phyloP scores from a whole-genome alignment of 1,140 invertebrate species.

The Hypothenemus hampei region DNA sequence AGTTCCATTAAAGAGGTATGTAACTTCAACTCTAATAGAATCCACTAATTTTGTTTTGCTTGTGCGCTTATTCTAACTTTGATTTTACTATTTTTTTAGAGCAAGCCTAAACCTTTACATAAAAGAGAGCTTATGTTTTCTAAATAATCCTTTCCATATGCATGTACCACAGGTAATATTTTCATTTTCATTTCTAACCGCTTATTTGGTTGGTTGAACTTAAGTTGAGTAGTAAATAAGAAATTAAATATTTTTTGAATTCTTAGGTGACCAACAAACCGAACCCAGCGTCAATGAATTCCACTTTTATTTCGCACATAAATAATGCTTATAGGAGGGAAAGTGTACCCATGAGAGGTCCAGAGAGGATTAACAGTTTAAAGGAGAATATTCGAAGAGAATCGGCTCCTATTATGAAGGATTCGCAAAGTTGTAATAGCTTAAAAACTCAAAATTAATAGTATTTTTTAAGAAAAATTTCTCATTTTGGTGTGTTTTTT shows the following conservation, averaged over 20 bases:
- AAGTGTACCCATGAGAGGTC: constrained; percentile 37
- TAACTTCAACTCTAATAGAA: too few species aligned
- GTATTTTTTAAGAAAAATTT: background rate
- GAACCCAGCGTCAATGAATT: constrained; percentile 27
- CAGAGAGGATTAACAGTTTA: constrained; percentile 16
- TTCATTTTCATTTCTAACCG: background rate
- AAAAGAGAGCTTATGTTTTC: background rate
- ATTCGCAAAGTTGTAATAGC: constrained; percentile 44
- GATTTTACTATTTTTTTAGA: background rate
- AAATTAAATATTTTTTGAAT: background rate
- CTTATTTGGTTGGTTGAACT: too few species aligned
- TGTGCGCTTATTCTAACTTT: background rate
- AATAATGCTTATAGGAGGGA: constrained; percentile 38
- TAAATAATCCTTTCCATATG: too few species aligned
- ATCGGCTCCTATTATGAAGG: constrained; percentile 40
- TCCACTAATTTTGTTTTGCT: too few species aligned
- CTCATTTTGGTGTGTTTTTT: background rate
- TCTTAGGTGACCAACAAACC: constrained; percentile 39
- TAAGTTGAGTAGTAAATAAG: too few species aligned
- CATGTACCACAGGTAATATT: background rate
- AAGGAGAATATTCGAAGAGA: constrained; percentile 34
- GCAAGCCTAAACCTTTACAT: too few species aligned
- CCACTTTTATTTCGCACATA: constrained; percentile 44
- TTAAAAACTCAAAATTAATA: constrained; percentile 41
- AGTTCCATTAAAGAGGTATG: constrained; percentile 44